Conservation (phyloP, 2,113 vertebrate species). For the Siniperca knerii region DNA sequence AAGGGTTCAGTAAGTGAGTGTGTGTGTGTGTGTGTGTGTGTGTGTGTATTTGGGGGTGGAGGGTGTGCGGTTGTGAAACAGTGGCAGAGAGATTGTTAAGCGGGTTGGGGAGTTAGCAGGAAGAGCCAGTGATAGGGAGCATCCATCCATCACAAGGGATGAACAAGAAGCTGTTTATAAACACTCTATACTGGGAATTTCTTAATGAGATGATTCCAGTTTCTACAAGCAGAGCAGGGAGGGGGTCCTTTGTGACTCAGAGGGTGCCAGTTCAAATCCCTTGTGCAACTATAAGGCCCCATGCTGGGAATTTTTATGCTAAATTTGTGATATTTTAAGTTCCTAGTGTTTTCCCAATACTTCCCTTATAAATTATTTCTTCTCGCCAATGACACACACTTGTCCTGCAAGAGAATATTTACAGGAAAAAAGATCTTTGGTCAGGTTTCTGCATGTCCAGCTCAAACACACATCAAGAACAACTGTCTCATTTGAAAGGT, state of each 20-base stretch:
- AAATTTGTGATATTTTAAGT: background rate
- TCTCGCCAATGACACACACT: background rate
- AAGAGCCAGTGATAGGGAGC: slow-evolving; percentile 79
- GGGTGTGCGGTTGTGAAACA: slow-evolving; percentile 77
- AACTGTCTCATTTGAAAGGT: slow-evolving; percentile 47
- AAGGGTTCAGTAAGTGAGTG: slow-evolving; percentile 27
- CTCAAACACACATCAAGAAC: slow-evolving; percentile 37
- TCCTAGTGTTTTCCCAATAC: background rate
- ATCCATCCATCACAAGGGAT: slow-evolving; percentile 80
- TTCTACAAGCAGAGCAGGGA: slow-evolving; percentile 2
- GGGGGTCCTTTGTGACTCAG: slow-evolving; percentile 1
- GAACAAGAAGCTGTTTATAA: slow-evolving; percentile 85
- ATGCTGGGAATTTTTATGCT: background rate
- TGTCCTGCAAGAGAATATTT: slow-evolving; percentile 2
- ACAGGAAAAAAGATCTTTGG: slow-evolving; percentile 45
- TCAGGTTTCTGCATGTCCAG: slow-evolving; percentile 9
- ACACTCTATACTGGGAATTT: slow-evolving; percentile 83
- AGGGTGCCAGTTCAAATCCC: slow-evolving; percentile 47
- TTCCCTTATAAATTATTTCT: background rate
- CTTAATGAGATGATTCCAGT: slow-evolving; percentile 81
- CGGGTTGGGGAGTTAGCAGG: slow-evolving; percentile 71
- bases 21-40: slow-evolving; percentile 32
- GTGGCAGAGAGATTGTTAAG: slow-evolving; percentile 69
- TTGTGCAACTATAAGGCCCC: background rate
- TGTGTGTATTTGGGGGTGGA: slow-evolving; percentile 24